Conservation (phyloP, 2,888 invertebrate species). For the Oligia fasciuncula region DNA sequence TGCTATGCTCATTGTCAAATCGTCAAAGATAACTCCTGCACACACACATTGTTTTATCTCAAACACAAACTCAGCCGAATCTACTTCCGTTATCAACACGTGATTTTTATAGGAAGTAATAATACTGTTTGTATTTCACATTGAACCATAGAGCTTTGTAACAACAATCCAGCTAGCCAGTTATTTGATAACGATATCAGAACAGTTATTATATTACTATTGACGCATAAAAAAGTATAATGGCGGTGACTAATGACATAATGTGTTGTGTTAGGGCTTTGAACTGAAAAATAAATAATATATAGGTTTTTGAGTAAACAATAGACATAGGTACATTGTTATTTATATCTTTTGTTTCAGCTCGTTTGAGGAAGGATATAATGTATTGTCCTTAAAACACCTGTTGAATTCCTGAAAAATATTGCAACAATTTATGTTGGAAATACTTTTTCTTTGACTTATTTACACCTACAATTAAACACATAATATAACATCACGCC, state of each 20-base stretch:
- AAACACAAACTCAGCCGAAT: neutral
- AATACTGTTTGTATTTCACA: neutral
- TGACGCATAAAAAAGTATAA: slow-evolving; percentile 20
- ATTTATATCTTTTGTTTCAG: slow-evolving; percentile 5
- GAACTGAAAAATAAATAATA: neutral
- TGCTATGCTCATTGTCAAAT: too few relatives aligned
- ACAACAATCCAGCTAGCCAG: neutral
- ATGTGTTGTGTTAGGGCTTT: too few relatives aligned
- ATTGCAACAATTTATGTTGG: neutral
- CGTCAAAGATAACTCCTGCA: too few relatives aligned
- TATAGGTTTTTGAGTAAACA: slow-evolving; percentile 14
- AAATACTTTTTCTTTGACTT: neutral
- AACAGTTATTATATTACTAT: neutral
- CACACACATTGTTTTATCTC: neutral
- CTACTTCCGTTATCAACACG: neutral
- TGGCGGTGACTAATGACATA: slow-evolving; percentile 23
- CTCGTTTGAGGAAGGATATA: slow-evolving; percentile 5
- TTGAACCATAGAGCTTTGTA: neutral
- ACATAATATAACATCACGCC: too few relatives aligned
- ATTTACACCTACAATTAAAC: neutral
- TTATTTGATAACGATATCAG: slow-evolving; percentile 31
- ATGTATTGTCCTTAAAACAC: slow-evolving; percentile 8
- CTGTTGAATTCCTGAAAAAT: slow-evolving; percentile 17
- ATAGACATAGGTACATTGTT: slow-evolving; percentile 11
- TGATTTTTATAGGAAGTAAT: neutral